Percentiles rank a stretch among this genome's conserved stretches.
phyloP scores from a whole-genome alignment of 2,113 vertebrate genomes.

The Grallaria varia region DNA sequence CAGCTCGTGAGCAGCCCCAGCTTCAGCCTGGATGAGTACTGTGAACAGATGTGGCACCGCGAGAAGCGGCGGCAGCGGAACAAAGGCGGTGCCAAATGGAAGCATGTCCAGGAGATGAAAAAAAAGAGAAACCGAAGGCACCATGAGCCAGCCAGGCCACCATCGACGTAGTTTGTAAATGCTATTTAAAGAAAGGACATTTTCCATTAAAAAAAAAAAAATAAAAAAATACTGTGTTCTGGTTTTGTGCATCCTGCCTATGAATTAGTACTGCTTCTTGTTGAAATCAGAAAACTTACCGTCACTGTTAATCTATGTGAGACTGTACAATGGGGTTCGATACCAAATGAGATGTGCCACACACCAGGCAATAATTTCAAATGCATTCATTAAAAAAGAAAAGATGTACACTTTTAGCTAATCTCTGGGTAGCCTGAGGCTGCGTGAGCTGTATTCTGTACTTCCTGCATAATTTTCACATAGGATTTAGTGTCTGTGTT shows the following conservation, averaged over 20 bases:
- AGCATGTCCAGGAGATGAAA: slow-evolving; percentile 93
- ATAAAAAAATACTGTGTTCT: slow-evolving; percentile 49
- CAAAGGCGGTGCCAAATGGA: slow-evolving; percentile 89
- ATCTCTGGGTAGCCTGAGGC: slow-evolving; percentile 33
- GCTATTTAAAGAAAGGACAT: slow-evolving; percentile 61
- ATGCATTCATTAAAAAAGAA: not conserved
- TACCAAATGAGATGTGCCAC: not conserved
- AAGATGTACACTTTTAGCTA: slow-evolving; percentile 19
- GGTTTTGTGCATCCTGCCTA: slow-evolving; percentile 51
- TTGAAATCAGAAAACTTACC: slow-evolving; percentile 18
- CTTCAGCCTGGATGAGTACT: slow-evolving; percentile 92
- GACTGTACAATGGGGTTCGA: not conserved
- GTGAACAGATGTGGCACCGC: slow-evolving; percentile 91
- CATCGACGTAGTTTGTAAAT: slow-evolving; percentile 65
- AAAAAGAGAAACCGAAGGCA: slow-evolving; percentile 93
- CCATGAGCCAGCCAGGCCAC: slow-evolving; percentile 68
- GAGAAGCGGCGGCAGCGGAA: slow-evolving; percentile 82
- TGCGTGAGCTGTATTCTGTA: not conserved
- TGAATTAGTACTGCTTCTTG: slow-evolving; percentile 56
- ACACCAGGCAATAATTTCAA: not conserved
- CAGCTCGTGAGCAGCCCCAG: slow-evolving; percentile 86
- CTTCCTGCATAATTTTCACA: not conserved
- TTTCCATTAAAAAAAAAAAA: not conserved
- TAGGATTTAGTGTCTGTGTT: slow-evolving; percentile 7
- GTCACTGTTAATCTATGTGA: slow-evolving; percentile 6